Evolutionary conservation across 2,797 vertebrate species (phyloP), one percentile per base, ranked within the genome.

Genomic region (Eptatretus atami): DNA sequence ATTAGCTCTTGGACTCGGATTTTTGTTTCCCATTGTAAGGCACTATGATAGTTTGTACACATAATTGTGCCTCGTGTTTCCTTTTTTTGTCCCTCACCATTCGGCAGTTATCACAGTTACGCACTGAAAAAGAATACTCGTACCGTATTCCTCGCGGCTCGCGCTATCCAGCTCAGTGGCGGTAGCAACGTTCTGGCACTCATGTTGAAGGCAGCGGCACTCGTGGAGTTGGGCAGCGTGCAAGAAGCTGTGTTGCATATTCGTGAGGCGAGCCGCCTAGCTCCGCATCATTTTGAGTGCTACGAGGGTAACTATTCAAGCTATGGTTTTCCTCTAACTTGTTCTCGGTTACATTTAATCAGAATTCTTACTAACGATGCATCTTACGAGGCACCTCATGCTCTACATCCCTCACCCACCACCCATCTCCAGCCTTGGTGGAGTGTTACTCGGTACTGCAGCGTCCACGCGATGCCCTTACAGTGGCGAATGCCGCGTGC

Each of bases 221-320:
- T 98, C 52, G 77, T 86, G 64, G 94, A 94, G 67, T 94, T 98
- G 88, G 86, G 86, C 13, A 75, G 86, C 1, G 86, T 98, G 52
- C 92, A 98, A 69, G 92, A 98, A 67, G 92, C 92, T 53, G 95
- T 98, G 69, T 95, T 98, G 65, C 92, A 98, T 66, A 96, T 98
- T 69, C 79, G 90, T 3, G 92, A 98, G 73, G 90, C 92, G 6
- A 95, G 94, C 74, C 80, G 90, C 1, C 74, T 96, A 4, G 85
- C 92, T 0, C 90, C 90, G 12, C 95, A 86, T 69, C 74, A 88
- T 52, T 77, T 98, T 3, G 92, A 98, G 76, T 98, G 92, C 73
- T 98, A 96, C 0, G 92, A 98, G 79, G 92, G 92, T 72, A 72
- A 63, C 73, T 64, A 52, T 53, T 9, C 0, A 9, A 0, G 1